phyloP scores from a whole-genome alignment of 1,140 invertebrate species.

The Ooceraea biroi region DNA sequence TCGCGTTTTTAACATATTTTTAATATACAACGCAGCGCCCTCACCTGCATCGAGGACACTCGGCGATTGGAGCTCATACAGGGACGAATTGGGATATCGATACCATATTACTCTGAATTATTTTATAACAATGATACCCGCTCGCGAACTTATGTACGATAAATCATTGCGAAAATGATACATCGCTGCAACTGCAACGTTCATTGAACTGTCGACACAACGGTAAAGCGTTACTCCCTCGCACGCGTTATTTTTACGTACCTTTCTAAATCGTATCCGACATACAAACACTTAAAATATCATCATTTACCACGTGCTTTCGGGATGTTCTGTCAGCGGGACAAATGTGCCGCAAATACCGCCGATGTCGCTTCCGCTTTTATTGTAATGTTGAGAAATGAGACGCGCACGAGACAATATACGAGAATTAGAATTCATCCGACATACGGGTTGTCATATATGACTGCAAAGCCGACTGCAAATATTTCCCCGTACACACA shows the following conservation, averaged over 20 bases:
- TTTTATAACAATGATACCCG: background rate
- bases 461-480: conserved; percentile 36
- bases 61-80: background rate
- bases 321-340: background rate
- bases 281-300: background rate
- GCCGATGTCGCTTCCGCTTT: background rate
- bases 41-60: too few relatives aligned
- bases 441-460: conserved; percentile 25
- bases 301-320: background rate
- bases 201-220: too few relatives aligned
- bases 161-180: too few relatives aligned
- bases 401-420: background rate
- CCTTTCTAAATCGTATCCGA: background rate
- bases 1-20: background rate
- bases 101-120: background rate
- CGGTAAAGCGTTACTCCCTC: too few relatives aligned
- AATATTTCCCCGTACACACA: conserved; percentile 36
- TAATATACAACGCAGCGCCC: background rate
- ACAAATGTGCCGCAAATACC: background rate
- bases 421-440: conserved; percentile 37
- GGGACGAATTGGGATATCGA: background rate
- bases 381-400: background rate
- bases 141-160: too few relatives aligned
- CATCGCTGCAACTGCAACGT: too few relatives aligned
- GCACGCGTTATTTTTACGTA: background rate